Evolutionary conservation across 2,888 invertebrate species (phyloP).

Genomic region (Thereva nobilitata): DNA sequence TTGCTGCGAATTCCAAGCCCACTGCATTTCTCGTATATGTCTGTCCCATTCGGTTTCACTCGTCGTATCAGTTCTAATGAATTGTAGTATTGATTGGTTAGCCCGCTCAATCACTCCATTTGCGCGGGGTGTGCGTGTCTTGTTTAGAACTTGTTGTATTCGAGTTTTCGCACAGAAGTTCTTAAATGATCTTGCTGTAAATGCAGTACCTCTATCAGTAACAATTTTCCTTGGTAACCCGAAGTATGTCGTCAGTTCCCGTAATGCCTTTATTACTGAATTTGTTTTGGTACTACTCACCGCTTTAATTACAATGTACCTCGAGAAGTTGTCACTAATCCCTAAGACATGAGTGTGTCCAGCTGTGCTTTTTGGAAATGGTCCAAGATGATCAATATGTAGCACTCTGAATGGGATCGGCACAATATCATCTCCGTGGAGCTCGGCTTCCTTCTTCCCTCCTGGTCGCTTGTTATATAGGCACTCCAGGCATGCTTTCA

Average conservation of each 20-base stretch:
- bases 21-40: too few species aligned
- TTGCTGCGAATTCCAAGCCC: too few species aligned
- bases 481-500: not conserved
- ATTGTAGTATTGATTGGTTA: conserved; percentile 2
- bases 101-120: conserved; percentile 9
- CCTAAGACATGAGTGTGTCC: not conserved
- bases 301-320: not conserved
- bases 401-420: not conserved
- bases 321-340: conserved; percentile 5
- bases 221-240: not conserved
- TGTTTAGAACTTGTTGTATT: conserved; percentile 2
- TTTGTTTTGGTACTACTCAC: conserved; percentile 2
- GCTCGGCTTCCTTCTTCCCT: not conserved
- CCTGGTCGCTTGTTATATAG: conserved; percentile 5
- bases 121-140: conserved; percentile 4
- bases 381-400: conserved; percentile 11
- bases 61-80: not conserved
- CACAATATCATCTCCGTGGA: not conserved
- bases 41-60: not conserved
- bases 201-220: conserved; percentile 5
- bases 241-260: not conserved
- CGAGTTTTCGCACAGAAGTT: not conserved
- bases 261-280: not conserved
- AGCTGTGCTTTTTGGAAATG: not conserved
- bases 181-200: not conserved